These are phyloP conservation scores for Polypedilum vanderplanki DNA, from an alignment of 1,140 invertebrate genomes.

Conservation along the genomic window DNA sequence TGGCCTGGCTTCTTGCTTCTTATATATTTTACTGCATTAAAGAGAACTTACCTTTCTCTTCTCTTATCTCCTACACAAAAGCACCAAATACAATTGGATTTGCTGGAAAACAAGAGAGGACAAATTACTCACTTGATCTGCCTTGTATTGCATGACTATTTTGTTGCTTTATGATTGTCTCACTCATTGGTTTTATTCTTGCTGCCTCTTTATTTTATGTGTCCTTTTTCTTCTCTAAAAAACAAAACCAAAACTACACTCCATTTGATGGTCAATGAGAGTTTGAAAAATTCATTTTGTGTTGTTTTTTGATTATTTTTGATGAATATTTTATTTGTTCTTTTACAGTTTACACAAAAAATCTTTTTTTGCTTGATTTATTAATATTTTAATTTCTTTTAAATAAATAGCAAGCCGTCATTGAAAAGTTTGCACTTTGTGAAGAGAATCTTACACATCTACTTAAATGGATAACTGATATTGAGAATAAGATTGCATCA, in stretches of 20 bases:
- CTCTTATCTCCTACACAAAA: not conserved
- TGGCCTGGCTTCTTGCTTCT: no score
- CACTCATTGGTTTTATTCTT: constrained; percentile 1
- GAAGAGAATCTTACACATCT: constrained; percentile 77
- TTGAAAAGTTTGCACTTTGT: constrained; percentile 87
- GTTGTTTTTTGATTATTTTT: constrained; percentile 29
- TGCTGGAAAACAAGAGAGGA: not conserved
- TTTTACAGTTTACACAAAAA: constrained; percentile 29
- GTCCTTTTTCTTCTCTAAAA: not conserved
- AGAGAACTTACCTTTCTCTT: no score
- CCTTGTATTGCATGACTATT: not conserved
- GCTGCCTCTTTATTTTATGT: not conserved
- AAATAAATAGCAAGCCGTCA: constrained; percentile 73
- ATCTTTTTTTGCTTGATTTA: constrained; percentile 31
- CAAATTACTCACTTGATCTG: not conserved
- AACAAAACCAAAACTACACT: not conserved
- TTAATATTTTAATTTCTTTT: constrained; percentile 41
- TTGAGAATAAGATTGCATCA: constrained; percentile 79
- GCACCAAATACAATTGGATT: not conserved
- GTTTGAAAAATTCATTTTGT: constrained; percentile 26
- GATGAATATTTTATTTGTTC: constrained; percentile 29
- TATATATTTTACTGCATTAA: no score
- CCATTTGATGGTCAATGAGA: constrained; percentile 26
- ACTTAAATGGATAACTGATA: constrained; percentile 76
- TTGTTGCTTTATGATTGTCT: constrained; percentile 9